These are phyloP conservation scores for Limenitis arthemis DNA, from an alignment of 2,888 invertebrate genomes.

Conservation along the genomic window DNA sequence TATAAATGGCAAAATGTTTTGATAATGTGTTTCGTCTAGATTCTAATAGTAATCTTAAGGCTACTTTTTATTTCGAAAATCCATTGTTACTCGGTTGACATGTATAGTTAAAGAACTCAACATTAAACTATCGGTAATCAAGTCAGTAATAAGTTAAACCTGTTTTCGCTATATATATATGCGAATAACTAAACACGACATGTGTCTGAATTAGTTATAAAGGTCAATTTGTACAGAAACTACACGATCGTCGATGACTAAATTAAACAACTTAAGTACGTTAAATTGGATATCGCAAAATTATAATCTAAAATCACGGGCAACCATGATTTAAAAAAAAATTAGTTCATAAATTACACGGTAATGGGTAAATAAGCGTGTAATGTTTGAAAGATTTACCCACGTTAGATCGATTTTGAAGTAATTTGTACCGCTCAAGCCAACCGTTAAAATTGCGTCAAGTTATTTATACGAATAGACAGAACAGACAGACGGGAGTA, in stretches of 20 bases:
- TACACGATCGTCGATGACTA: too few species aligned
- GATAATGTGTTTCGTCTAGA: background rate
- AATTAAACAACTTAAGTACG: too few species aligned
- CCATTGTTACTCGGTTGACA: too few species aligned
- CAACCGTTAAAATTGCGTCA: slow-evolving; percentile 19
- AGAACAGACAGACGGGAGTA: slow-evolving; percentile 30
- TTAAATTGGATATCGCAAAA: background rate
- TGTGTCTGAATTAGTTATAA: too few species aligned
- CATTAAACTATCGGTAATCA: too few species aligned
- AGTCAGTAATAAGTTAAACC: too few species aligned
- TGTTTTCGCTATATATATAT: too few species aligned
- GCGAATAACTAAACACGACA: too few species aligned
- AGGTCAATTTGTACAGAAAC: too few species aligned
- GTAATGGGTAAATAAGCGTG: slow-evolving; percentile 1
- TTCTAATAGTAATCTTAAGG: too few species aligned
- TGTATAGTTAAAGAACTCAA: too few species aligned
- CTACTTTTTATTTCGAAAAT: too few species aligned
- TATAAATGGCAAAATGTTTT: slow-evolving; percentile 3
- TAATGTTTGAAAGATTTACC: slow-evolving; percentile 6
- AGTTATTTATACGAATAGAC: slow-evolving; percentile 20
- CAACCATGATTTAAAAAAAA: slow-evolving; percentile 1
- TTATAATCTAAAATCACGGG: background rate
- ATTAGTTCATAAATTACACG: slow-evolving; percentile 5
- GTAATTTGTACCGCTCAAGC: slow-evolving; percentile 18
- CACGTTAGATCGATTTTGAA: slow-evolving; percentile 11